Evolutionary conservation across 2,113 vertebrate species (phyloP), one percentile per base, ranked within the genome.

Genomic region (Lycaon pictus): DNA sequence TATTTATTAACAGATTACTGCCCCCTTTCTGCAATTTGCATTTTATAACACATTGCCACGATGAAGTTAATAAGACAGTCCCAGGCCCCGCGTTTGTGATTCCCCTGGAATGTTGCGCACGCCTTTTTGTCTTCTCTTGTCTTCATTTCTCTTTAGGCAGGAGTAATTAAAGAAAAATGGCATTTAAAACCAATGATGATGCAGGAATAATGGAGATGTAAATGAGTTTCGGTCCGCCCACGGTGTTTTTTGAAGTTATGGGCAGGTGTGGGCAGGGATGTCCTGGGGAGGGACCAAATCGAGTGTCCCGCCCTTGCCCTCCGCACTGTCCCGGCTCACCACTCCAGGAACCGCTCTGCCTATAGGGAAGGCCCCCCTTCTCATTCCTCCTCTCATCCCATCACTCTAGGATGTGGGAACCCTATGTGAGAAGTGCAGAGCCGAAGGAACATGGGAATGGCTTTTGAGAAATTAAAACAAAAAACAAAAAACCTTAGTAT

Each of bases 1-100:
- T 98, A 98, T 98, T 98, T 98, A 98, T 98, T 98, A 99, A 98
- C 97, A 98, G 98, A 98, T 98, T 98, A 97, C 96, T 97, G 74
- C 43, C 92, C 71, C 65, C 79, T 98, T 98, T 97, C 96, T 98
- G 90, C 95, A 95, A 86, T 98, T 98, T 98, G 97, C 95, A 96
- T 99, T 99, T 99, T 97, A 98, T 96, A 98, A 98, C 98, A 98
- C 96, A 97, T 94, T 89, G 83, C 88, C 93, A 76, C 90, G 81
- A 90, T 86, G 96, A 97, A 98, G 97, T 97, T 98, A 98, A 98
- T 98, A 98, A 97, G 94, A 98, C 86, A 91, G 81, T 77, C 23
- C 35, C 63, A 83, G 85, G 76, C 93, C 93, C 87, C 95, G 93
- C 35, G 97, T 98, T 97, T 97, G 94, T 98, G 98, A 98, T 98